A percentile compares a stretch with the other conserved stretches of the same genome.
Conservation (phyloP, 2,888 invertebrate species). For the Lasioglossum pauxillum region DNA sequence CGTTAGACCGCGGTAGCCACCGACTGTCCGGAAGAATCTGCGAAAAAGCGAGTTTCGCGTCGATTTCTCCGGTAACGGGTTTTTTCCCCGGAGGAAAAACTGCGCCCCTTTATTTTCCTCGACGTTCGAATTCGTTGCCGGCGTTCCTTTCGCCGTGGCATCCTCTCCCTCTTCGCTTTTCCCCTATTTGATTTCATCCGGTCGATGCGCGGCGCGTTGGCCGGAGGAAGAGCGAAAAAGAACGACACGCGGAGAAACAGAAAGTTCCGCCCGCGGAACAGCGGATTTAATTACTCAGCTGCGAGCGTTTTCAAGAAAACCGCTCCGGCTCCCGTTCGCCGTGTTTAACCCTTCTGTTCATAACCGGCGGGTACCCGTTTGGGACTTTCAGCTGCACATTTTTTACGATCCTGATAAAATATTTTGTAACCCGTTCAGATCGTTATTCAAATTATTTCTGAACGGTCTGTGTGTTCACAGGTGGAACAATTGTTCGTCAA, state of each 20-base stretch:
- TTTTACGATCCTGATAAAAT: too few relatives aligned
- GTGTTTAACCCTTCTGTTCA: neutral
- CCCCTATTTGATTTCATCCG: conserved; percentile 46
- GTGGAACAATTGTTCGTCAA: neutral
- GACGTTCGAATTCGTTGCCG: conserved; percentile 50
- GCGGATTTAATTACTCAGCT: conserved; percentile 69
- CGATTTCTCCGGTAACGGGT: conserved; percentile 18
- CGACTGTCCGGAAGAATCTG: conserved; percentile 13
- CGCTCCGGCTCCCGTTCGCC: neutral
- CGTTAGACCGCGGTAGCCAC: conserved; percentile 19
- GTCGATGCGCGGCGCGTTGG: conserved; percentile 42
- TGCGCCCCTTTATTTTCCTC: conserved; percentile 26
- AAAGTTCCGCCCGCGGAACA: conserved; percentile 46
- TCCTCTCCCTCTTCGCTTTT: conserved; percentile 26
- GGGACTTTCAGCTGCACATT: neutral
- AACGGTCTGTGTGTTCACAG: neutral
- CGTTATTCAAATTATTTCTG: neutral
- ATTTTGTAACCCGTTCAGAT: neutral
- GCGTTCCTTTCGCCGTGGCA: conserved; percentile 33
- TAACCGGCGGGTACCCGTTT: neutral
- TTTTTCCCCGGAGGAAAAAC: neutral
- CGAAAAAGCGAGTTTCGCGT: conserved; percentile 17
- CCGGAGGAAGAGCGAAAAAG: conserved; percentile 19
- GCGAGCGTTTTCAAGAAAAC: conserved; percentile 37
- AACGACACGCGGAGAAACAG: conserved; percentile 22